Evolutionary conservation across 2,113 vertebrate species (phyloP).

Genomic region (Aegithalos caudatus): DNA sequence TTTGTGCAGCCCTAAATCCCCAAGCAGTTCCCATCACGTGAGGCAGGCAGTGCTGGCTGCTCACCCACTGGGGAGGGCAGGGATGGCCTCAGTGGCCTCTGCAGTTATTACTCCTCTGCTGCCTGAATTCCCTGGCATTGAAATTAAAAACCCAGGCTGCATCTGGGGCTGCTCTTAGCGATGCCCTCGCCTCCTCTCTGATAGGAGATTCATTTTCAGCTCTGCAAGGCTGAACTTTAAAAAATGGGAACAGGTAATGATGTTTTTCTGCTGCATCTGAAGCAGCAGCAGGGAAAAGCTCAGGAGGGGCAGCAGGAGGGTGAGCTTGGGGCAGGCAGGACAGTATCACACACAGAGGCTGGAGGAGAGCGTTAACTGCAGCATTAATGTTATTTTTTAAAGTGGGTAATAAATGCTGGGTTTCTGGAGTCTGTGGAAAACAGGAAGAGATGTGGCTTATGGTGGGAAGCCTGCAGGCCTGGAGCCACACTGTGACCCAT

Average conservation of each 20-base stretch:
- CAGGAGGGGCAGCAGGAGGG: background rate
- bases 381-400: background rate
- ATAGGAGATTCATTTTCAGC: background rate
- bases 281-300: background rate
- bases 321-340: background rate
- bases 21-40: background rate
- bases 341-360: background rate
- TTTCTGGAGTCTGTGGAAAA: background rate
- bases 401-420: background rate
- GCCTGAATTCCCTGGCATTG: background rate
- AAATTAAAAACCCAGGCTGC: background rate
- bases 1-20: background rate
- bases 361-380: background rate
- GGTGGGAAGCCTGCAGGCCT: background rate
- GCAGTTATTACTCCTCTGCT: background rate
- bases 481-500: rapidly evolving
- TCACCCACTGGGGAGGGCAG: background rate
- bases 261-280: background rate
- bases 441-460: rapidly evolving
- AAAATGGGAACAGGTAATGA: background rate
- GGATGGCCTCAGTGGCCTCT: background rate
- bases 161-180: background rate
- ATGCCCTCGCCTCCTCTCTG: background rate
- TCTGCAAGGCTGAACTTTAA: background rate
- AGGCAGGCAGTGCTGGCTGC: background rate